These are phyloP conservation scores for Temnothorax curvispinosus DNA, from an alignment of 1,140 invertebrate species.

Conservation along the genomic window DNA sequence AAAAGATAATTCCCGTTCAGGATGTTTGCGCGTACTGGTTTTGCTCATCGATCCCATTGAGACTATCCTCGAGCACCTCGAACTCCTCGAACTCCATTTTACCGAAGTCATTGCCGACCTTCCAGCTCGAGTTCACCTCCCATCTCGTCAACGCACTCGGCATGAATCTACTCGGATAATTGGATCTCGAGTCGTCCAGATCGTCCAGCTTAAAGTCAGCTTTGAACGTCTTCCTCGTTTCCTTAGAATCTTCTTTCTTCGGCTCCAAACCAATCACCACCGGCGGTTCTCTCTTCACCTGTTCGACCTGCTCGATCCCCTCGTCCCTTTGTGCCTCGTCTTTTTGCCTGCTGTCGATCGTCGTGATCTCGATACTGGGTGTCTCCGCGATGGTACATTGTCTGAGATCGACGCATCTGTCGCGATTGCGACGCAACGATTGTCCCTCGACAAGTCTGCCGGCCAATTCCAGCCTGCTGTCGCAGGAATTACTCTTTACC, in stretches of 20 bases:
- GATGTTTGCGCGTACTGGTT: constrained; percentile 34
- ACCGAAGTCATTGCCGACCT: constrained; percentile 87
- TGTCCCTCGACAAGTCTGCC: constrained; percentile 85
- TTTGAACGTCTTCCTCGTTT: constrained; percentile 74
- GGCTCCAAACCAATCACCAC: constrained; percentile 82
- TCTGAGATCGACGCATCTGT: constrained; percentile 69
- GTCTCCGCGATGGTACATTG: constrained; percentile 81
- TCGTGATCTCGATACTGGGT: constrained; percentile 81
- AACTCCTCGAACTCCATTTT: constrained; percentile 95
- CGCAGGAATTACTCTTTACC: constrained; percentile 94
- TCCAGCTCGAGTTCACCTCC: constrained; percentile 83
- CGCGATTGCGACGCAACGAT: constrained; percentile 56
- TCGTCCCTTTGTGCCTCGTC: constrained; percentile 36
- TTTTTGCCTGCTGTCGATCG: constrained; percentile 74
- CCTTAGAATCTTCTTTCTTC: constrained; percentile 83
- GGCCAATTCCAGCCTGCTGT: constrained; percentile 91
- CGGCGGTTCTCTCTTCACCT: constrained; percentile 80
- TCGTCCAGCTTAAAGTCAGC: constrained; percentile 81
- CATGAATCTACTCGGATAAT: constrained; percentile 74
- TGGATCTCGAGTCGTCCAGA: constrained; percentile 71
- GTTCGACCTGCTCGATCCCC: constrained; percentile 48
- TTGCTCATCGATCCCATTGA: constrained; percentile 84
- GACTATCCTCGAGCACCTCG: constrained; percentile 89
- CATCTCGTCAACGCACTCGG: constrained; percentile 81
- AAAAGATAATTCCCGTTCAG: constrained; percentile 5